Conservation (phyloP, 2,888 invertebrate species). For the Gastrophysa polygoni region DNA sequence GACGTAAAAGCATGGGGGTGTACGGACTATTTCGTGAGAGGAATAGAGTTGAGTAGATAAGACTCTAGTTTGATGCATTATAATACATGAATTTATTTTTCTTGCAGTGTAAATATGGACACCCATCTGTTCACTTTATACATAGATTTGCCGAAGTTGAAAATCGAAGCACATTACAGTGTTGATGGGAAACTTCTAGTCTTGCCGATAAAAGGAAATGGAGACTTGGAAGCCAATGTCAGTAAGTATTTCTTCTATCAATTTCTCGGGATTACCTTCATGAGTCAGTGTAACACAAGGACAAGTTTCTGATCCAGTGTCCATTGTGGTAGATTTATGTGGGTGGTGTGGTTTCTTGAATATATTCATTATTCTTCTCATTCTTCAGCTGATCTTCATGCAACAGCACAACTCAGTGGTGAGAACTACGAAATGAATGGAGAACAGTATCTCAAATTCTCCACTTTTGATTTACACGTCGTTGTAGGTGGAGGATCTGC, state of each 20-base stretch:
- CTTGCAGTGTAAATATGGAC: slow-evolving; percentile 53
- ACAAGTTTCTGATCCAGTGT: too few species aligned
- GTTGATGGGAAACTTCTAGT: slow-evolving; percentile 62
- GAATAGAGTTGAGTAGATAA: slow-evolving; percentile 57
- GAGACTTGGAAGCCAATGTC: slow-evolving; percentile 62
- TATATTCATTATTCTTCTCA: too few species aligned
- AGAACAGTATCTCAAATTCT: slow-evolving; percentile 56
- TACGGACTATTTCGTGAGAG: slow-evolving; percentile 60
- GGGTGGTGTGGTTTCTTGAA: background rate
- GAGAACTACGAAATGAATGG: slow-evolving; percentile 56
- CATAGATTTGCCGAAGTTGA: slow-evolving; percentile 60
- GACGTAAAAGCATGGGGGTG: slow-evolving; percentile 62
- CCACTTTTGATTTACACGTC: slow-evolving; percentile 58
- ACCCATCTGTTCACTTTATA: slow-evolving; percentile 55
- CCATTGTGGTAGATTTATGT: too few species aligned
- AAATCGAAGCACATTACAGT: slow-evolving; percentile 61
- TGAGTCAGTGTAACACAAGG: too few species aligned
- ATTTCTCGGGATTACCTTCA: too few species aligned
- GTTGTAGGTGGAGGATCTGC: slow-evolving; percentile 59
- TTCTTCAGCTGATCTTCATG: slow-evolving; percentile 49
- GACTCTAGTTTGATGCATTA: too few species aligned
- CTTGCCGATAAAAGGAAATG: slow-evolving; percentile 62
- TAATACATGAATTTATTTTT: background rate
- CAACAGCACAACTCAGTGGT: slow-evolving; percentile 45
- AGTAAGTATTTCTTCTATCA: slow-evolving; percentile 53